These are phyloP conservation scores for Aleiodes sp. DNA, from an alignment of 1,140 invertebrate genomes.

Conservation along the genomic window DNA sequence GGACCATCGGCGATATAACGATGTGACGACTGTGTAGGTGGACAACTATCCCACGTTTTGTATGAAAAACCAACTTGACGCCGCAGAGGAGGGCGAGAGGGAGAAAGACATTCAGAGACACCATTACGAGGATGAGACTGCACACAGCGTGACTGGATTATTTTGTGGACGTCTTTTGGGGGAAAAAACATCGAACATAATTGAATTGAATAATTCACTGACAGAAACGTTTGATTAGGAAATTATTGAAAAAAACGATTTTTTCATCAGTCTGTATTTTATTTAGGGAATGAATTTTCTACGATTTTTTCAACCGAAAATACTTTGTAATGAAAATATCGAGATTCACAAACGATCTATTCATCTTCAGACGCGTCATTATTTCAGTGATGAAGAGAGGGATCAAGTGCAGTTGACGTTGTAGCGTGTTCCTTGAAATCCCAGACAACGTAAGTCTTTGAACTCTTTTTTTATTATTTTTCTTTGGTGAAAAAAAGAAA, in stretches of 20 bases:
- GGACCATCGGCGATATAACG: conserved; percentile 50
- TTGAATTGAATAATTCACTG: conserved; percentile 39
- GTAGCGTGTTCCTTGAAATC: neutral
- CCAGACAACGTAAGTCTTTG: conserved; percentile 55
- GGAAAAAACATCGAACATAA: conserved; percentile 53
- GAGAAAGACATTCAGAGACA: conserved; percentile 24
- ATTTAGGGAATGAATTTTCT: no score
- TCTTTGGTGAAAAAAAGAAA: neutral
- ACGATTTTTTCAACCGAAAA: no score
- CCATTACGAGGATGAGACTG: conserved; percentile 43
- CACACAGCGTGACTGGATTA: conserved; percentile 62
- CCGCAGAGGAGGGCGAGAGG: neutral
- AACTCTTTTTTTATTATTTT: conserved; percentile 24
- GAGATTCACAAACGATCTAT: conserved; percentile 9
- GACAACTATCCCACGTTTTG: conserved; percentile 57
- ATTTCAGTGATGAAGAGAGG: conserved; percentile 52
- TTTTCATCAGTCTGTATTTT: no score
- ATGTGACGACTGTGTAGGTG: conserved; percentile 60
- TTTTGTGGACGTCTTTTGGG: conserved; percentile 50
- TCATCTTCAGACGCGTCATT: conserved; percentile 50
- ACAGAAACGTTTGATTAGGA: neutral
- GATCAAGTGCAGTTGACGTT: conserved; percentile 49
- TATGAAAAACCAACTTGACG: conserved; percentile 3
- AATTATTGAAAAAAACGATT: neutral
- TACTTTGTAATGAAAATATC: neutral